Conservation (phyloP, 2,797 vertebrate genomes). For the Melanotaenia boesemani region DNA sequence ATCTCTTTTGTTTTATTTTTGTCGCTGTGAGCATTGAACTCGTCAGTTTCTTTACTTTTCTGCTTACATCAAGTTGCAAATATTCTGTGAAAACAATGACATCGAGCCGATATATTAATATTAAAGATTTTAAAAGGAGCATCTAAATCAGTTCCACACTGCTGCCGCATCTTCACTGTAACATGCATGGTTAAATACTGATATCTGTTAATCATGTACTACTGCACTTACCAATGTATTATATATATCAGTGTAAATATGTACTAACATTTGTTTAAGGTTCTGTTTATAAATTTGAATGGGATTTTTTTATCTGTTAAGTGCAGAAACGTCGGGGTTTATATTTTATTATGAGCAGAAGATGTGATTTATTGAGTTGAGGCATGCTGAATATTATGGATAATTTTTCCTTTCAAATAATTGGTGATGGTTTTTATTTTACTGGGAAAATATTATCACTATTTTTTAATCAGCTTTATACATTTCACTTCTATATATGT, state of each 20-base stretch:
- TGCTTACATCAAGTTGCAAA: not conserved
- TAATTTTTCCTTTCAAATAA: constrained; percentile 35
- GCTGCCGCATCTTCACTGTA: constrained; percentile 25
- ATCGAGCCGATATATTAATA: not conserved
- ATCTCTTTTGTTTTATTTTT: not conserved
- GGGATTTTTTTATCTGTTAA: not conserved
- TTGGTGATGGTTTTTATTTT: constrained; percentile 81
- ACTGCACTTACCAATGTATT: constrained; percentile 47
- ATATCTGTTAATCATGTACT: constrained; percentile 1
- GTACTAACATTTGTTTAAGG: not conserved
- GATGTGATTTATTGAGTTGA: not conserved
- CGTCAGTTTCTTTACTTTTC: not conserved
- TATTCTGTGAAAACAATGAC: not conserved
- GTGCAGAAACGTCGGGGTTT: constrained; percentile 13
- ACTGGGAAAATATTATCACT: constrained; percentile 15
- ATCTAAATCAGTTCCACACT: not conserved
- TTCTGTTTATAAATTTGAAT: constrained; percentile 19
- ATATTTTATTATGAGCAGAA: constrained; percentile 21
- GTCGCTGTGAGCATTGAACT: not conserved
- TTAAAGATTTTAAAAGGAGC: not conserved
- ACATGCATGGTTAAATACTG: not conserved
- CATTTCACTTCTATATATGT: not conserved
- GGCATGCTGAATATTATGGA: not conserved
- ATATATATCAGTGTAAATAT: constrained; percentile 52
- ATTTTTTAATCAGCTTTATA: constrained; percentile 12